Evolutionary conservation across 2,888 invertebrate species (phyloP), one percentile per base, ranked within the genome.

Genomic region (Trissolcus japonicus): DNA sequence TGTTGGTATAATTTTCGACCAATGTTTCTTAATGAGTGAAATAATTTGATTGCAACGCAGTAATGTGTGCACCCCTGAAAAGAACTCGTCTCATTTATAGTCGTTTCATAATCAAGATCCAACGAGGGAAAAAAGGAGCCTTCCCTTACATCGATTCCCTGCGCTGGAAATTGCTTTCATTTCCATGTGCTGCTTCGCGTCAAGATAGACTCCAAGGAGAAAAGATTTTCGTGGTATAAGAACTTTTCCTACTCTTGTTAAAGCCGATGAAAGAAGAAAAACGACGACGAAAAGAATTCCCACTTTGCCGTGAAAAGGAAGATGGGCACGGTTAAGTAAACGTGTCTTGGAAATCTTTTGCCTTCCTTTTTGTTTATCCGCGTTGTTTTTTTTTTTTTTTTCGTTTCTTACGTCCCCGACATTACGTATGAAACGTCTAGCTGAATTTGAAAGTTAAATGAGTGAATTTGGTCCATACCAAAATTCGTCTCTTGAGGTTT

Each of bases 231-330:
- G 74, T 53, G 73, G 76, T 43, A 69, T 59, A 73, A 53, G 74
- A 79, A 79, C 73, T 79, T 79, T 79, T 60, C 54, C 63, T 55
- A 21, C 65, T 76, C 79, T 79, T 71, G 76, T 79, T 76, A 68
- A 66, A 74, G 71, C 66, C 71, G 71, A 65, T 53, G 72, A 62
- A 56, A 59, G 51, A 59, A 25, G 53, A 65, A 61, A 67, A 50
- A 62, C 46, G 35, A 17, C 35, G 56, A 43, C 40, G 14, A 76
- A 73, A 73, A 71, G 56, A 60, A 29, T 57, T 62, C 51, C 61
- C 66, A 55, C 62, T 54, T 68, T 65, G 2, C 60, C 46, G 29
- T 61, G 67, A 65, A 75, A 56, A 57, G 56, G 68, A 72, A 74
- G 62, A 63, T 43, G 65, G 65, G 60, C 25, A 59, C 62, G 35